Evolutionary conservation across 2,113 vertebrate species (phyloP), one percentile per base, ranked within the genome.

Genomic region (Chaenocephalus aceratus): DNA sequence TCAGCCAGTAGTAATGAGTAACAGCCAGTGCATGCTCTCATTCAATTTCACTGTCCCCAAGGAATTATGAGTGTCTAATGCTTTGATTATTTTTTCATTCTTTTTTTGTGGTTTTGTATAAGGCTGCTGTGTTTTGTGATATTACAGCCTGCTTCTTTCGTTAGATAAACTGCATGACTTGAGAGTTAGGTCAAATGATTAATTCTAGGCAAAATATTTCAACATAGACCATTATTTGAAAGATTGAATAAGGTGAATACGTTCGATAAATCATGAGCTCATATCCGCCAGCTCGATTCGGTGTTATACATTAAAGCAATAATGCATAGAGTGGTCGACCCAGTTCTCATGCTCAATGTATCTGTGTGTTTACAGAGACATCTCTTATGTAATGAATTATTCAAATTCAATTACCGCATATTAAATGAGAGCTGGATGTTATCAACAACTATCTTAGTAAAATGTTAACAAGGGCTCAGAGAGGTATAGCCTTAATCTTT

Each of bases 1-100:
- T 91, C 86, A 90, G 78, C 83, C 81, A 59, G 70, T 79, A 69
- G 89, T 92, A 93, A 93, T 92, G 90, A 93, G 82, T 90, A 88
- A 92, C 92, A 92, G 86, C 75, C 80, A 88, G 82, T 79, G 91
- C 88, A 87, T 85, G 87, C 87, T 90, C 91, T 92, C 83, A 89
- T 92, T 93, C 93, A 91, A 93, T 93, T 94, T 90, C 83, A 71
- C 75, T 75, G 76, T 89, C 87, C 86, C 76, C 46, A 16, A 77
- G 82, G 75, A 88, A 90, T 83, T 57, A 87, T 86, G 81, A 89
- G 91, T 86, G 73, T 75, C 75, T 83, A 77, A 88, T 82, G 86
- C 88, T 86, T 86, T 86, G 71, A 72, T 82, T 30, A 30, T 30
- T 30, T 30, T 30, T 30, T 90, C 81, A 85, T 53, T 72, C 70